A percentile compares a stretch with the other conserved stretches of the same genome.
These are phyloP conservation scores for Drosophila dunni DNA, from an alignment of 1,140 invertebrate species.

Conservation along the genomic window DNA sequence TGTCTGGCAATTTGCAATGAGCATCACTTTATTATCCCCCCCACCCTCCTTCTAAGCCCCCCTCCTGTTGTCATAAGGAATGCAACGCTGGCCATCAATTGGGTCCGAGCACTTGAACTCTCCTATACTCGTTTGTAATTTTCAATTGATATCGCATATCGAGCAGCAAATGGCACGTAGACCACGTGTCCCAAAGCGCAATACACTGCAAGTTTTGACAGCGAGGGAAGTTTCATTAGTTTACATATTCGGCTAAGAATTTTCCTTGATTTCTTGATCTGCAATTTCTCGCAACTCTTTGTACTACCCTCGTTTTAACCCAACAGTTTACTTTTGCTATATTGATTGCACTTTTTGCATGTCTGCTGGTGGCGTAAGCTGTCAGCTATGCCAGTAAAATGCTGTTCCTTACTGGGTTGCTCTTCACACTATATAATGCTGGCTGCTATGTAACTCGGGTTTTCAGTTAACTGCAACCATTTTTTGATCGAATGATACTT, in stretches of 20 bases:
- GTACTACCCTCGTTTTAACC: not conserved
- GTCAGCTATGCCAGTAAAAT: not conserved
- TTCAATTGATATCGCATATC: conserved; percentile 52
- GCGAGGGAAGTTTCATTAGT: too few relatives aligned
- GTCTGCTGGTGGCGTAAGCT: not conserved
- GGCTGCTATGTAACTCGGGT: not conserved
- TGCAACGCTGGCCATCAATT: conserved; percentile 35
- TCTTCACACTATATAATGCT: not conserved
- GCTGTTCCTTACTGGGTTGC: too few relatives aligned
- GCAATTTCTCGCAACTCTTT: not conserved
- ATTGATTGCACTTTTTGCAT: not conserved
- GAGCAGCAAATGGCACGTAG: conserved; percentile 32
- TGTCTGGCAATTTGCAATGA: conserved; percentile 29
- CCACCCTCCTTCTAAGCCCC: not conserved
- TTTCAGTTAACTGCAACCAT: not conserved
- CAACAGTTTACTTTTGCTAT: not conserved
- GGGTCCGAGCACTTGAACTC: conserved; percentile 19
- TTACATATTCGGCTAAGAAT: too few relatives aligned
- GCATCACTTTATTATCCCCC: not conserved
- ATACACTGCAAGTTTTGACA: not conserved
- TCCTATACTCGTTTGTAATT: conserved; percentile 18
- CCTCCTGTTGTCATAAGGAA: conserved; percentile 7
- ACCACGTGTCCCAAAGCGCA: conserved; percentile 24
- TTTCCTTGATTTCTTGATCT: too few relatives aligned
- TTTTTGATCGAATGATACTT: too few relatives aligned